phyloP scores from a whole-genome alignment of 2,888 invertebrate species.

The Platypus cylindrus region DNA sequence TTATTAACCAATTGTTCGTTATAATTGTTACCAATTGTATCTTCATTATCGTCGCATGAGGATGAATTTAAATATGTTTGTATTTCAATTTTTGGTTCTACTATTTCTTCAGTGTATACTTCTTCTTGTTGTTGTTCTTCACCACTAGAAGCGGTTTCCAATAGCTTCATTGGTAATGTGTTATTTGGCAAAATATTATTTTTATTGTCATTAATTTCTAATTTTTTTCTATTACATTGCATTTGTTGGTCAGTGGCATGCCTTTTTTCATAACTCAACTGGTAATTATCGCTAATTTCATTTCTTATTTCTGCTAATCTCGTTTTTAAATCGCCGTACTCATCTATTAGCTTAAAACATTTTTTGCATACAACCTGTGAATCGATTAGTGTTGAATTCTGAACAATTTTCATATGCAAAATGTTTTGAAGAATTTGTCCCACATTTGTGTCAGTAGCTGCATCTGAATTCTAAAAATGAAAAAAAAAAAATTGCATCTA shows the following conservation, averaged over 20 bases:
- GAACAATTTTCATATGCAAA: constrained; percentile 39
- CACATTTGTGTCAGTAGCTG: constrained; percentile 21
- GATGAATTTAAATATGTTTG: constrained; percentile 17
- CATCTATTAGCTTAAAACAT: constrained; percentile 49
- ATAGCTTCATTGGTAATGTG: constrained; percentile 28
- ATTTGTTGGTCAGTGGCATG: constrained; percentile 14
- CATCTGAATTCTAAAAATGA: constrained; percentile 7
- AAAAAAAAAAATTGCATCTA: constrained; percentile 1
- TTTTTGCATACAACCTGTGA: constrained; percentile 52
- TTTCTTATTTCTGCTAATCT: constrained; percentile 39
- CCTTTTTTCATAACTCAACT: constrained; percentile 25
- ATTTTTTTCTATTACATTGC: constrained; percentile 12
- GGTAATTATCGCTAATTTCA: constrained; percentile 41
- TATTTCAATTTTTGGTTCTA: constrained; percentile 15
- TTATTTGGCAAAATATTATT: no score
- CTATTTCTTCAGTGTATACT: constrained; percentile 6
- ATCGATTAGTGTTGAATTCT: no score
- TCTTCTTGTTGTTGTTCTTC: constrained; percentile 12
- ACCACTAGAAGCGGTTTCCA: constrained; percentile 30
- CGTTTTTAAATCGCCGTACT: constrained; percentile 47
- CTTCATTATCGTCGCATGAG: constrained; percentile 27
- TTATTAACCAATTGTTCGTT: background rate
- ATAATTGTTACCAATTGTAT: constrained; percentile 4
- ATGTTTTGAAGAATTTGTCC: constrained; percentile 37
- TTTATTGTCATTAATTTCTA: no score